A percentile compares a stretch with the other conserved stretches of the same genome.
These are phyloP conservation scores for Atlantisia rogersi DNA, from an alignment of 2,113 vertebrate species.

Conservation along the genomic window DNA sequence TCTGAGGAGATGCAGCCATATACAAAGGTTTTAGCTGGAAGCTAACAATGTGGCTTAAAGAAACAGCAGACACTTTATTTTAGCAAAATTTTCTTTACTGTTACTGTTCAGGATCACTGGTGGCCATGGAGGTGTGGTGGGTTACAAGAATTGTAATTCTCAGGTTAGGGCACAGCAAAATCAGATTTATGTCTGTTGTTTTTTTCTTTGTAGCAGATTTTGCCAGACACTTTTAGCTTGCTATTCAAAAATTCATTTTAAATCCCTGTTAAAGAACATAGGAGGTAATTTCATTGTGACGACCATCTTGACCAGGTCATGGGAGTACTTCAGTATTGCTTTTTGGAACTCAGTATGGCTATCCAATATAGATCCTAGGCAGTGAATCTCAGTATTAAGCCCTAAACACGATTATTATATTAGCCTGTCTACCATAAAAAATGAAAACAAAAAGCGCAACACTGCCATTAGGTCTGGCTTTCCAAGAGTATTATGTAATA, in stretches of 20 bases:
- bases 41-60: not conserved
- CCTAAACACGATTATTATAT: not conserved
- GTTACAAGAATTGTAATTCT: not conserved
- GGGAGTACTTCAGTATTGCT: not conserved
- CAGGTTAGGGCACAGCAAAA: not conserved
- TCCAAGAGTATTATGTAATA: not conserved
- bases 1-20: fast-evolving
- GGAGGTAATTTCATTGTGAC: not conserved
- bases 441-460: not conserved
- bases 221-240: not conserved
- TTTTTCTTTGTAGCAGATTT: not conserved
- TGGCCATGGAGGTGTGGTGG: not conserved
- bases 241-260: not conserved
- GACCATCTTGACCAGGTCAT: not conserved
- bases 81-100: not conserved
- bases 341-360: not conserved
- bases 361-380: not conserved
- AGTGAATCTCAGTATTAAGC: not conserved
- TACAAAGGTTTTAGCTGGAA: not conserved
- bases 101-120: not conserved
- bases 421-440: not conserved
- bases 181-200: not conserved
- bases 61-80: not conserved
- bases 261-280: not conserved
- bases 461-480: not conserved